Percentiles rank a stretch among this genome's conserved stretches.
Conservation (phyloP, 1,140 invertebrate species). For the Tetragnatha versicolor region DNA sequence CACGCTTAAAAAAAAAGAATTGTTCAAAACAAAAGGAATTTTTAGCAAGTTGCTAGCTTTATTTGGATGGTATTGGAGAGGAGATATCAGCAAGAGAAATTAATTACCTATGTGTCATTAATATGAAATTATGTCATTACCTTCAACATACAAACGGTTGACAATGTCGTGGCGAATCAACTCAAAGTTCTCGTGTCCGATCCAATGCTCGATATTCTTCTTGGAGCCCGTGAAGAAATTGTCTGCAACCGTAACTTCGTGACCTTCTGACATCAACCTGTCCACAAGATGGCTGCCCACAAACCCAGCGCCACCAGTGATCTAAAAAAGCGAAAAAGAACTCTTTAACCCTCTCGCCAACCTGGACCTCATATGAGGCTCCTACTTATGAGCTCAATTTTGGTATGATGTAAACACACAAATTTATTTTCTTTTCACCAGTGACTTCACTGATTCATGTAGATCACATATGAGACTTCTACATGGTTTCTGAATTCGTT, state of each 20-base stretch:
- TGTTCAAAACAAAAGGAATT: background rate
- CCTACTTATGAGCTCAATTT: background rate
- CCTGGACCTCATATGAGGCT: background rate
- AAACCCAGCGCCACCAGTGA: slow-evolving; percentile 98
- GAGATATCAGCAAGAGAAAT: too few species aligned
- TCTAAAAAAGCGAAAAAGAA: slow-evolving; percentile 60
- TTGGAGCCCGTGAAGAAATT: slow-evolving; percentile 99
- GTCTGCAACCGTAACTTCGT: slow-evolving; percentile 97
- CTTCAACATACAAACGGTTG: slow-evolving; percentile 94
- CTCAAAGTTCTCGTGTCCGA: slow-evolving; percentile 99
- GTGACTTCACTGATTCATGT: too few species aligned
- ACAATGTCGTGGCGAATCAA: slow-evolving; percentile 99
- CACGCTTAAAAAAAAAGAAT: background rate
- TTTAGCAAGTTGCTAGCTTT: background rate
- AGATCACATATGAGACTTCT: too few species aligned
- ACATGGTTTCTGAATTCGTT: too few species aligned
- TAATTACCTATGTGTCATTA: too few species aligned
- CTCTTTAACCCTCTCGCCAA: background rate
- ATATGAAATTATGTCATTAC: too few species aligned
- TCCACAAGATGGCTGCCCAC: slow-evolving; percentile 98
- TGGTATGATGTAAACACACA: background rate
- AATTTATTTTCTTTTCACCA: background rate
- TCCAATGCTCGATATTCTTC: slow-evolving; percentile 97
- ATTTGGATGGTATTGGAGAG: too few species aligned
- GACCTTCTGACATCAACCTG: slow-evolving; percentile 91